A percentile compares a stretch with the other conserved stretches of the same genome.
Evolutionary conservation across 2,797 vertebrate species (phyloP).

Genomic region (Manis javanica): DNA sequence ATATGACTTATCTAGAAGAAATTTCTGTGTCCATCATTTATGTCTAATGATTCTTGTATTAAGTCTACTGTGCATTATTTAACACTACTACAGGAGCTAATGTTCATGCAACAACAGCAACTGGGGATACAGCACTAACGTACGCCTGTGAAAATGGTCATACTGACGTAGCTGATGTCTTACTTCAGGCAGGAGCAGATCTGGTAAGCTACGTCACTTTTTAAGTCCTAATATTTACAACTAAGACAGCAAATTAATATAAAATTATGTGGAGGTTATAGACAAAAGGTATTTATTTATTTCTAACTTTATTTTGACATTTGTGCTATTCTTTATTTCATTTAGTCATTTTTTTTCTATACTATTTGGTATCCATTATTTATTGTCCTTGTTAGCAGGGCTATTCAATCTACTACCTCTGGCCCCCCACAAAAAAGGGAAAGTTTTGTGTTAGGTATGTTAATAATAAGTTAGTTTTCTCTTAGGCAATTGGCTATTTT

Average conservation of each 20-base stretch:
- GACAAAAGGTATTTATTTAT: slow-evolving; percentile 1
- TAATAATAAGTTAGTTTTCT: slow-evolving; percentile 31
- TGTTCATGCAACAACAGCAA: slow-evolving; percentile 90
- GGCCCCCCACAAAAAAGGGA: neutral
- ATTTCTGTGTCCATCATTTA: neutral
- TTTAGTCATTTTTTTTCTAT: neutral
- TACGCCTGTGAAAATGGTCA: slow-evolving; percentile 91
- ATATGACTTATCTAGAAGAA: slow-evolving; percentile 4
- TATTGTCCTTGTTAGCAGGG: neutral
- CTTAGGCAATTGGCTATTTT: slow-evolving; percentile 28
- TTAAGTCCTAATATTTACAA: slow-evolving; percentile 28
- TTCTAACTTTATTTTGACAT: neutral
- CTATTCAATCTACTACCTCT: neutral
- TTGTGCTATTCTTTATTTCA: neutral
- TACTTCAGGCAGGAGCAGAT: slow-evolving; percentile 91
- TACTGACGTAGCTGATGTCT: slow-evolving; percentile 90
- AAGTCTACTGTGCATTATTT: neutral
- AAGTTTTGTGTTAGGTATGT: neutral
- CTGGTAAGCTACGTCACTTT: slow-evolving; percentile 84
- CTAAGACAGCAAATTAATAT: neutral
- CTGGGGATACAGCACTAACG: slow-evolving; percentile 90
- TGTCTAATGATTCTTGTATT: neutral
- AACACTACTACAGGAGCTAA: slow-evolving; percentile 86
- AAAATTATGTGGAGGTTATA: neutral
- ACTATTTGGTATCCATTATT: neutral